A percentile compares a stretch with the other conserved stretches of the same genome.
Conservation (phyloP, 1,140 invertebrate species). For the Acromyrmex echinatior region DNA sequence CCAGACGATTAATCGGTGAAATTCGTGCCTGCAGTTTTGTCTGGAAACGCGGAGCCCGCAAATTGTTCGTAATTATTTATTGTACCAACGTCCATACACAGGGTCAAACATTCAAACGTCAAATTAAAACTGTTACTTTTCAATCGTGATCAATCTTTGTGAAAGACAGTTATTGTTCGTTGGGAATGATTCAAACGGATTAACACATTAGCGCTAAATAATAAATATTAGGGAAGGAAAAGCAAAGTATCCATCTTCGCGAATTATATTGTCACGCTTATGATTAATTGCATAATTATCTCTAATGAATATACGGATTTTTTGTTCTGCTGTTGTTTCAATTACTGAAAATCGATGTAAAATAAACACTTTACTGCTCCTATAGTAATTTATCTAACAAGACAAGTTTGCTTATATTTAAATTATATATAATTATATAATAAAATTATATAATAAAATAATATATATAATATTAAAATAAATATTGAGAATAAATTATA, state of each 20-base stretch:
- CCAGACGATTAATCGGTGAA: constrained; percentile 67
- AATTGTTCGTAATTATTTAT: constrained; percentile 63
- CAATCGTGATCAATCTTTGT: constrained; percentile 51
- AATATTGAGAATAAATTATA: too few relatives aligned
- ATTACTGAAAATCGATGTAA: not conserved
- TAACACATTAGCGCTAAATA: constrained; percentile 34
- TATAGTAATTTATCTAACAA: not conserved
- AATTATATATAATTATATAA: not conserved
- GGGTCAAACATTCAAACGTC: constrained; percentile 42
- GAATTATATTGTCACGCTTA: constrained; percentile 1
- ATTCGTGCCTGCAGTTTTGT: constrained; percentile 60
- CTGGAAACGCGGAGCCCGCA: constrained; percentile 54
- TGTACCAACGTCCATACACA: constrained; percentile 52
- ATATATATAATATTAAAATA: too few relatives aligned
- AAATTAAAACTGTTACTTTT: constrained; percentile 50
- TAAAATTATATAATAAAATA: too few relatives aligned
- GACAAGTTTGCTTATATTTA: not conserved
- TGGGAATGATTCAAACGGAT: constrained; percentile 12
- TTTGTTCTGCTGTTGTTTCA: not conserved
- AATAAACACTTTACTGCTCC: not conserved
- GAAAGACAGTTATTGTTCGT: constrained; percentile 37
- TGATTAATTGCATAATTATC: constrained; percentile 3
- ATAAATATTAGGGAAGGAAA: not conserved
- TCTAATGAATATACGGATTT: not conserved
- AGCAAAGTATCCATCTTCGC: not conserved